Evolutionary conservation across 1,140 invertebrate species (phyloP).

Genomic region (Sogatella furcifera): DNA sequence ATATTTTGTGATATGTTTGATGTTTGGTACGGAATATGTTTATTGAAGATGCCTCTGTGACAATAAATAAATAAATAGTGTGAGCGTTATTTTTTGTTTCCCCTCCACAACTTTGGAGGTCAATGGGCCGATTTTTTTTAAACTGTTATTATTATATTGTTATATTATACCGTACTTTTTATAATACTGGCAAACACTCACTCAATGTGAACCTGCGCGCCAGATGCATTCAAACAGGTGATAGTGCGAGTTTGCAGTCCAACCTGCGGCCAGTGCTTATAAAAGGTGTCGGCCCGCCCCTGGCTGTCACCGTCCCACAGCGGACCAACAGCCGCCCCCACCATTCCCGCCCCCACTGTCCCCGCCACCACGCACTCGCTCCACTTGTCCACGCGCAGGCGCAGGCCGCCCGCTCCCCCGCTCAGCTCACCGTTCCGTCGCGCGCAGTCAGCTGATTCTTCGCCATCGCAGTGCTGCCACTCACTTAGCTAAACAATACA

Average conservation of each 20-base stretch:
- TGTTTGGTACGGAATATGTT: too few species aligned
- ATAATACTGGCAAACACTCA: constrained; percentile 18
- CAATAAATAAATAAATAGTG: too few species aligned
- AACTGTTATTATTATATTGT: too few species aligned
- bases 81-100: too few species aligned
- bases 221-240: constrained; percentile 27
- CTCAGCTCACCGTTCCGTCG: constrained; percentile 9
- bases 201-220: constrained; percentile 27
- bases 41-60: too few species aligned
- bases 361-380: constrained; percentile 20
- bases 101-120: too few species aligned
- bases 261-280: constrained; percentile 31
- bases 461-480: constrained; percentile 26
- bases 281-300: constrained; percentile 24
- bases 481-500: constrained; percentile 25
- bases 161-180: too few species aligned
- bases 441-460: constrained; percentile 17
- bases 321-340: neutral
- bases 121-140: too few species aligned
- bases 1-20: too few species aligned
- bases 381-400: constrained; percentile 26
- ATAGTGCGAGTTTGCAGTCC: constrained; percentile 30
- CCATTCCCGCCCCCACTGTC: too few species aligned
- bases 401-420: constrained; percentile 16
- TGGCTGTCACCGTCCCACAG: constrained; percentile 19